phyloP scores from a whole-genome alignment of 2,888 invertebrate genomes.

The Clistopyga incitator region DNA sequence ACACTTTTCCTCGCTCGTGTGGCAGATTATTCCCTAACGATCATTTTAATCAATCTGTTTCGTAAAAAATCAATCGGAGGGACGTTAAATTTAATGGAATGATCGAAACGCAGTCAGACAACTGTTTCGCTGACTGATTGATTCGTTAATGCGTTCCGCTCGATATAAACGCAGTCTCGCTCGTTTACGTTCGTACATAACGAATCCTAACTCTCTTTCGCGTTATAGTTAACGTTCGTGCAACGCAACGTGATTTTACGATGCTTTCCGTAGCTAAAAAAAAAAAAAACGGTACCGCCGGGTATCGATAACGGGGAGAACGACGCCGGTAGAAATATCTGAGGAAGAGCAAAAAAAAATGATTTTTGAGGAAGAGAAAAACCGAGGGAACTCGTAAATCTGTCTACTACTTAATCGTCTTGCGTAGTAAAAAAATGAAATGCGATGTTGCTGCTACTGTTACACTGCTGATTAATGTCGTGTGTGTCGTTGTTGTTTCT shows the following conservation, averaged over 20 bases:
- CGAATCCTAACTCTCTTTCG: slow-evolving; percentile 50
- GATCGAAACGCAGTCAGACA: neutral
- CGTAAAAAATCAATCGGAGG: neutral
- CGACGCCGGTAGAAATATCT: neutral
- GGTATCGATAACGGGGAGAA: slow-evolving; percentile 20
- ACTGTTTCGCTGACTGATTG: slow-evolving; percentile 34
- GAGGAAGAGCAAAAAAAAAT: neutral
- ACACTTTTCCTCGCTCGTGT: too few species aligned
- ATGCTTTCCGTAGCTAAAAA: slow-evolving; percentile 24
- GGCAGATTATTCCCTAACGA: too few species aligned
- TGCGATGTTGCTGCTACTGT: slow-evolving; percentile 79
- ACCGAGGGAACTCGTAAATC: slow-evolving; percentile 65
- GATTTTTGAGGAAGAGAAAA: slow-evolving; percentile 52
- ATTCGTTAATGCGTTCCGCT: neutral
- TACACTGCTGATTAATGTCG: slow-evolving; percentile 82
- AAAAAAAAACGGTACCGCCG: neutral
- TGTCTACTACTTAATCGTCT: slow-evolving; percentile 69
- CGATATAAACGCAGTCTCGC: slow-evolving; percentile 45
- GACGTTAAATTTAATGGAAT: neutral
- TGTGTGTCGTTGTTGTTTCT: slow-evolving; percentile 83
- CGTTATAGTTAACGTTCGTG: slow-evolving; percentile 45
- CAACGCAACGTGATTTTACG: slow-evolving; percentile 19
- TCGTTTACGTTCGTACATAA: slow-evolving; percentile 44
- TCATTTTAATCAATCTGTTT: neutral
- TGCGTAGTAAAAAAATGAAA: slow-evolving; percentile 62